phyloP scores from a whole-genome alignment of 2,113 vertebrate species.

The Camelus dromedarius region DNA sequence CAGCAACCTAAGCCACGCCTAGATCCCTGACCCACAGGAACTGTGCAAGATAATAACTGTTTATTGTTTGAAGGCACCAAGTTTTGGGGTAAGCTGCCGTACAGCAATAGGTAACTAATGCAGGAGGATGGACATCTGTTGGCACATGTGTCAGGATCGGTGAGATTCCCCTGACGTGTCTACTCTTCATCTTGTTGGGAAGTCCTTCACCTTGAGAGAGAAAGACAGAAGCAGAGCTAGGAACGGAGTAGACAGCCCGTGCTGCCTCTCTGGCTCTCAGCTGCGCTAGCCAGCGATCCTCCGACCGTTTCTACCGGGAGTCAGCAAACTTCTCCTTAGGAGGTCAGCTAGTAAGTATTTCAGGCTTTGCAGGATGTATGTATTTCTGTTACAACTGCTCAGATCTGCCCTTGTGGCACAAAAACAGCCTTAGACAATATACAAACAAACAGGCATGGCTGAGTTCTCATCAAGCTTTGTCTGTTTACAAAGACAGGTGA shows the following conservation, averaged over 20 bases:
- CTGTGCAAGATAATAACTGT: background rate
- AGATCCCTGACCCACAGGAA: background rate
- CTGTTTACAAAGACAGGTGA: constrained; percentile 21
- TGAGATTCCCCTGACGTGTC: background rate
- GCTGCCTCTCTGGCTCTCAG: background rate
- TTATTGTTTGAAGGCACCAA: background rate
- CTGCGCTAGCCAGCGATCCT: background rate
- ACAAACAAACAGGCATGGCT: background rate
- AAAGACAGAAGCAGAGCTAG: background rate
- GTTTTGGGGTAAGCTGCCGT: background rate
- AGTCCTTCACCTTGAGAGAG: background rate
- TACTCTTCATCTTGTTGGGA: background rate
- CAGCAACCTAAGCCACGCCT: background rate
- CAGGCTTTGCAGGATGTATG: background rate
- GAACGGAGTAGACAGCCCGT: background rate
- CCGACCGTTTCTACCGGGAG: background rate
- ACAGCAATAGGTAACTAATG: background rate
- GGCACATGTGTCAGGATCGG: background rate
- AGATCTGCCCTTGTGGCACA: background rate
- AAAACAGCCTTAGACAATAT: background rate
- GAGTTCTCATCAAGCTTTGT: background rate
- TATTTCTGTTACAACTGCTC: background rate
- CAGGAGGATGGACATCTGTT: background rate
- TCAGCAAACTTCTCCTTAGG: background rate
- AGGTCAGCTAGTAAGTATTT: background rate